These are phyloP conservation scores for Syndactyla subalaris DNA, from an alignment of 2,797 vertebrate genomes.

Conservation along the genomic window DNA sequence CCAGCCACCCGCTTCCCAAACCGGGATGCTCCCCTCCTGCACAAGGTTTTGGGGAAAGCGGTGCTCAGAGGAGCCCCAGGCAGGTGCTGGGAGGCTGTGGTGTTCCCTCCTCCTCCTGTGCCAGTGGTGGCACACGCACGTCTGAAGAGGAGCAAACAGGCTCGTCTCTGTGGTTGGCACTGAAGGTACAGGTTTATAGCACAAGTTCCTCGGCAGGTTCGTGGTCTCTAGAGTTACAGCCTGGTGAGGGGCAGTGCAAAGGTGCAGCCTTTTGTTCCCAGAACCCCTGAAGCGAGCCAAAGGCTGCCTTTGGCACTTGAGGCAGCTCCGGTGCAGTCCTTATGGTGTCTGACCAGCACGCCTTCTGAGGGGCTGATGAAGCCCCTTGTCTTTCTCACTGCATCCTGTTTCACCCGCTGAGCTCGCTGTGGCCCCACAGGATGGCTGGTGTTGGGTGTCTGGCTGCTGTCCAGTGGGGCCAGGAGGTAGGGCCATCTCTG, in stretches of 20 bases:
- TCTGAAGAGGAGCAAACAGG: neutral
- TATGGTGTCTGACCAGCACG: neutral
- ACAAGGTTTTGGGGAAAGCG: neutral
- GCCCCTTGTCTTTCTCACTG: neutral
- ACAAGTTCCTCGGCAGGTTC: too few species aligned
- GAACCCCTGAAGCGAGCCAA: rapidly evolving
- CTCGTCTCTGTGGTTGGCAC: rapidly evolving
- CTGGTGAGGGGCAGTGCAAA: neutral
- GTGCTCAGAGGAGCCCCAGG: neutral
- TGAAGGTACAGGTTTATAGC: rapidly evolving
- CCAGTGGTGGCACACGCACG: rapidly evolving
- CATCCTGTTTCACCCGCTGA: rapidly evolving
- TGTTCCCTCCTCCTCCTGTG: rapidly evolving
- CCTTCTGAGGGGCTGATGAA: neutral
- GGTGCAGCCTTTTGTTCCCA: neutral
- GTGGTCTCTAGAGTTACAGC: rapidly evolving
- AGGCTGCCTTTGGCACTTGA: rapidly evolving
- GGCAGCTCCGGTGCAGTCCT: neutral
- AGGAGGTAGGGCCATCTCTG: neutral
- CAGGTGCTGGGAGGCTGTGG: neutral
- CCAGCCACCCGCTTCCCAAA: rapidly evolving
- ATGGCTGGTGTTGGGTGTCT: neutral
- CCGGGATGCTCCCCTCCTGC: too few species aligned
- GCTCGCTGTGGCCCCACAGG: rapidly evolving
- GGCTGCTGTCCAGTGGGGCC: rapidly evolving